A percentile compares a stretch with the other conserved stretches of the same genome.
Evolutionary conservation across 37 sponge, comb jelly and placozoan species (phyloP).

Genomic region (Lycopodina hypogea): DNA sequence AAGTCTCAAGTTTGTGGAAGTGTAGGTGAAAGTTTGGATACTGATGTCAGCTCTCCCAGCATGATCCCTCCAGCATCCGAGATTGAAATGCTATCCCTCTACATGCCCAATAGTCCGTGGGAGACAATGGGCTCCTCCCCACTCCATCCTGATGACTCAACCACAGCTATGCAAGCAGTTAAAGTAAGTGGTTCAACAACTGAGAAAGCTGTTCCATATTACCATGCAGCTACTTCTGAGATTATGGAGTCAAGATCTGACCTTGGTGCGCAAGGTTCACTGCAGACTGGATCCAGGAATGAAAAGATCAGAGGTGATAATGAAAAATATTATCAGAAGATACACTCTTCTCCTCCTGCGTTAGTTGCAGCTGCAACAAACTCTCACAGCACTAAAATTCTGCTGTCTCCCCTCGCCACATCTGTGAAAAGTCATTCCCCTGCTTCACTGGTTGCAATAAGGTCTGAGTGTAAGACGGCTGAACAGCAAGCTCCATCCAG

Average conservation of each 20-base stretch:
- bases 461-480: neutral
- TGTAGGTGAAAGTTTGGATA: neutral
- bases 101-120: slow-evolving; percentile 9
- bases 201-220: too few relatives aligned
- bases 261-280: too few relatives aligned
- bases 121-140: slow-evolving; percentile 15
- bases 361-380: too few relatives aligned
- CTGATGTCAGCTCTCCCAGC: neutral
- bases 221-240: too few relatives aligned
- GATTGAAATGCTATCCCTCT: slow-evolving; percentile 30
- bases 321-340: too few relatives aligned
- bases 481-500: neutral
- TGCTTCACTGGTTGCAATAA: neutral
- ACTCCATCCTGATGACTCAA: slow-evolving; percentile 2
- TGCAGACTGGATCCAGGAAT: too few relatives aligned
- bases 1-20: slow-evolving; percentile 1
- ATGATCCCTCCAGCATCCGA: slow-evolving; percentile 35
- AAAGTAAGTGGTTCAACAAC: too few relatives aligned
- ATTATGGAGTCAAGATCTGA: too few relatives aligned
- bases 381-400: too few relatives aligned
- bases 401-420: slow-evolving; percentile 5
- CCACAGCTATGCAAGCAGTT: neutral
- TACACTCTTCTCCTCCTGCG: too few relatives aligned
- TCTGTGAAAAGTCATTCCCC: neutral
- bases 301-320: too few relatives aligned